These are phyloP conservation scores for Spinibarbus caldwelli DNA, from an alignment of 2,797 vertebrate genomes.

Conservation along the genomic window DNA sequence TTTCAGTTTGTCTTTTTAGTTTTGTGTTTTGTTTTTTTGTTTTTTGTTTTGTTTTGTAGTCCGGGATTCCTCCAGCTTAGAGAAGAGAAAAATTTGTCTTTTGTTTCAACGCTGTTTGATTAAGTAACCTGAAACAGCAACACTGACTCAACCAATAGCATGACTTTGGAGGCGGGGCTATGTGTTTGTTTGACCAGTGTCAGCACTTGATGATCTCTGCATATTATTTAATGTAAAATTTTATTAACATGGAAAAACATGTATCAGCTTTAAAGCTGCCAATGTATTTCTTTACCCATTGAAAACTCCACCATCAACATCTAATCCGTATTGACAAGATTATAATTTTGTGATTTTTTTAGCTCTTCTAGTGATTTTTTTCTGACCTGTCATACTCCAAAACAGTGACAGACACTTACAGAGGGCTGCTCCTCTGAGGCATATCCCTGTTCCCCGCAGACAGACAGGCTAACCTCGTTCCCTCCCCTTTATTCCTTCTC, in stretches of 20 bases:
- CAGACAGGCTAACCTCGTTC: conserved; percentile 8
- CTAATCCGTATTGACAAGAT: background rate
- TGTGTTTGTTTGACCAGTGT: background rate
- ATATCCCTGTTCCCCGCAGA: conserved; percentile 4
- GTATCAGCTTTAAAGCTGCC: background rate
- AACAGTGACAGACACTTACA: conserved; percentile 27
- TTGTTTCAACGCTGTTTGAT: background rate
- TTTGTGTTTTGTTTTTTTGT: too few species aligned
- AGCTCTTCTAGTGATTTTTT: background rate
- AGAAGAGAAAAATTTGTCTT: too few species aligned
- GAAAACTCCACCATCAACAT: background rate
- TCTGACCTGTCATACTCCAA: conserved; percentile 15
- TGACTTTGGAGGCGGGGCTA: background rate
- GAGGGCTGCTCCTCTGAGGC: conserved; percentile 18
- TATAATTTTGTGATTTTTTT: background rate
- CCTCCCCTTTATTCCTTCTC: background rate
- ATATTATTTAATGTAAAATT: background rate
- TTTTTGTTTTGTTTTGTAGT: background rate
- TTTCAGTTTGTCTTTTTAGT: too few species aligned
- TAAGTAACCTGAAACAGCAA: background rate
- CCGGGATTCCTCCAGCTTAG: background rate
- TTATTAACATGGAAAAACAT: background rate
- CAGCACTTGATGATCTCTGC: background rate
- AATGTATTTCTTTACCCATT: background rate
- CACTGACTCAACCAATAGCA: background rate